These are phyloP conservation scores for Varroa destructor DNA, from an alignment of 1,140 invertebrate species.

Conservation along the genomic window DNA sequence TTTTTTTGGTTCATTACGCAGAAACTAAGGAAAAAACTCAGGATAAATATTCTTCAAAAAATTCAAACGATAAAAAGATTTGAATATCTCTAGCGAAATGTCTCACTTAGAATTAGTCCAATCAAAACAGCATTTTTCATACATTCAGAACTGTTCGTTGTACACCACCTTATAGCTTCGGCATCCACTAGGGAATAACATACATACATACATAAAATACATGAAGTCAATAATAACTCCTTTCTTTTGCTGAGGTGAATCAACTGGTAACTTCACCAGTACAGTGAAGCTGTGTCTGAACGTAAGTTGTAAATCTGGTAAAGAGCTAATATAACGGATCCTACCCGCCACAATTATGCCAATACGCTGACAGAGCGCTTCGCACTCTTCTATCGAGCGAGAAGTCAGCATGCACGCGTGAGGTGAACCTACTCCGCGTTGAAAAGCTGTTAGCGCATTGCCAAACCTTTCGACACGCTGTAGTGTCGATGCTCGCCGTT, in stretches of 20 bases:
- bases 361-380: slow-evolving; percentile 65
- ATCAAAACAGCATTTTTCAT: not conserved
- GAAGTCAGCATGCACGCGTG: slow-evolving; percentile 50
- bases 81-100: no score
- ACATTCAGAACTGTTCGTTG: not conserved
- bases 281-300: slow-evolving; percentile 62
- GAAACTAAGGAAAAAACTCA: no score
- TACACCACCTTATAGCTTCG: slow-evolving; percentile 7
- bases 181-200: not conserved
- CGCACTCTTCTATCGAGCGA: slow-evolving; percentile 70
- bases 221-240: not conserved
- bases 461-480: slow-evolving; percentile 43
- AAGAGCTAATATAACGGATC: slow-evolving; percentile 55
- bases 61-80: no score
- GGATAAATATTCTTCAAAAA: no score
- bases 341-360: slow-evolving; percentile 77
- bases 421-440: slow-evolving; percentile 33
- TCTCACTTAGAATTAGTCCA: no score
- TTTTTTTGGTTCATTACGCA: no score
- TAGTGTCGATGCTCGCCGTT: slow-evolving; percentile 44
- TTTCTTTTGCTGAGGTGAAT: not conserved
- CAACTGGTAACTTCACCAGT: slow-evolving; percentile 40
- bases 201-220: not conserved
- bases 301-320: slow-evolving; percentile 56
- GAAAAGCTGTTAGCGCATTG: slow-evolving; percentile 33